Percentiles rank a stretch among this genome's conserved stretches.
Evolutionary conservation across 2,797 vertebrate genomes (phyloP).

Genomic region (Ispidina lecontei): DNA sequence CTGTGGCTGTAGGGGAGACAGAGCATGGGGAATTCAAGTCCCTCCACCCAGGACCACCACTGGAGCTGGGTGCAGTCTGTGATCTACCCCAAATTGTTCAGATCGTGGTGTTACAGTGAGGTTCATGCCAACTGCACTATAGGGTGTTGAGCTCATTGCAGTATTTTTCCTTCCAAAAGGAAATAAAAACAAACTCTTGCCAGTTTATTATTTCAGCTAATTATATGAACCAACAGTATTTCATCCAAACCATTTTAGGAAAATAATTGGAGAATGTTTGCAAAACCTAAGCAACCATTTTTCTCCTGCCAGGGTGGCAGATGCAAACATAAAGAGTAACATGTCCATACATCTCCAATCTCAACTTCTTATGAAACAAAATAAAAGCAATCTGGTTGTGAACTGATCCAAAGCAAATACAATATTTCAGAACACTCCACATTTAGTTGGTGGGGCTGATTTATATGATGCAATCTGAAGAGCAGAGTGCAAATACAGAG

Average conservation of each 20-base stretch:
- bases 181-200: slow-evolving; percentile 17
- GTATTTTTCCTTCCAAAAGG: slow-evolving; percentile 9
- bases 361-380: slow-evolving; percentile 58
- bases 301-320: slow-evolving; percentile 52
- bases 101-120: background rate
- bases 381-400: slow-evolving; percentile 72
- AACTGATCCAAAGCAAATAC: slow-evolving; percentile 69
- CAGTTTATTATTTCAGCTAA: slow-evolving; percentile 64
- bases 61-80: background rate
- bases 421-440: slow-evolving; percentile 54
- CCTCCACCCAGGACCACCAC: background rate
- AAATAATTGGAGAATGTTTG: slow-evolving; percentile 46
- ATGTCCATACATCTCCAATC: slow-evolving; percentile 54
- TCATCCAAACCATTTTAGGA: slow-evolving; percentile 46
- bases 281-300: slow-evolving; percentile 50
- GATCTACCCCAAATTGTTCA: background rate
- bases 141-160: background rate
- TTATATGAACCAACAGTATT: slow-evolving; percentile 47
- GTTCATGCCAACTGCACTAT: background rate
- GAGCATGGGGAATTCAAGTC: background rate
- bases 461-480: slow-evolving; percentile 31
- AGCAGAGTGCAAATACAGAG: slow-evolving; percentile 14
- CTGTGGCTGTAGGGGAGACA: background rate
- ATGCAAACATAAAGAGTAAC: slow-evolving; percentile 55
- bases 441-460: slow-evolving; percentile 44